These are phyloP conservation scores for Prosapia bicincta DNA, from an alignment of 2,888 invertebrate species.

Conservation along the genomic window DNA sequence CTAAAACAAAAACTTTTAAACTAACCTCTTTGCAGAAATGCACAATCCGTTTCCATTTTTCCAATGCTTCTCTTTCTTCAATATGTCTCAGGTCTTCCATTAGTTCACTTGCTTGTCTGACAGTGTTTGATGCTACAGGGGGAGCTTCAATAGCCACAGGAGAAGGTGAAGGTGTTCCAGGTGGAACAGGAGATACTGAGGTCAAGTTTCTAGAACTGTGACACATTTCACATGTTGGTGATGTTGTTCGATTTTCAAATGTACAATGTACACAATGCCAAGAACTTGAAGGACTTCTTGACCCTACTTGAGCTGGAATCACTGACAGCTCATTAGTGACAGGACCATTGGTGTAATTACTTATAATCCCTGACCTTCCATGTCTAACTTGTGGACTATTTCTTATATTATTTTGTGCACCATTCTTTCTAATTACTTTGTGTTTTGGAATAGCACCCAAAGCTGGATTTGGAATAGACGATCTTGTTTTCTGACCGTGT, in stretches of 20 bases:
- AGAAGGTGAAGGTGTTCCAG: constrained; percentile 43
- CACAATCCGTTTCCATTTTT: constrained; percentile 89
- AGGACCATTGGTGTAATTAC: constrained; percentile 19
- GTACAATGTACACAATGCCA: constrained; percentile 83
- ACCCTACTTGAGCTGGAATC: constrained; percentile 18
- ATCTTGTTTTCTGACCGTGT: constrained; percentile 37
- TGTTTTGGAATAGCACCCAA: constrained; percentile 36
- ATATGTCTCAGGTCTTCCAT: constrained; percentile 78
- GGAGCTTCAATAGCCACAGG: background rate
- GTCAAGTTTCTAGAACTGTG: constrained; percentile 52
- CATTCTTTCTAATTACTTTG: constrained; percentile 18
- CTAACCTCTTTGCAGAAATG: constrained; percentile 80
- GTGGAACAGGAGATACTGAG: constrained; percentile 45
- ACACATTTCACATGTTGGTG: constrained; percentile 71
- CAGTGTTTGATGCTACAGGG: constrained; percentile 3
- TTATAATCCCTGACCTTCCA: constrained; percentile 18
- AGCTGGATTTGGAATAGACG: constrained; percentile 10
- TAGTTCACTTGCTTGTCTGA: constrained; percentile 68
- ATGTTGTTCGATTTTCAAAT: constrained; percentile 65
- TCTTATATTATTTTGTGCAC: background rate
- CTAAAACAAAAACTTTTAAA: constrained; percentile 29
- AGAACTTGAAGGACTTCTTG: constrained; percentile 18
- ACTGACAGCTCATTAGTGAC: constrained; percentile 23
- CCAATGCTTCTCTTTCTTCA: constrained; percentile 83
- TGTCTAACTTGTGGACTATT: constrained; percentile 21